Evolutionary conservation across 2,113 vertebrate genomes (phyloP), one percentile per base, ranked within the genome.

Genomic region (Circaetus cinerascens): DNA sequence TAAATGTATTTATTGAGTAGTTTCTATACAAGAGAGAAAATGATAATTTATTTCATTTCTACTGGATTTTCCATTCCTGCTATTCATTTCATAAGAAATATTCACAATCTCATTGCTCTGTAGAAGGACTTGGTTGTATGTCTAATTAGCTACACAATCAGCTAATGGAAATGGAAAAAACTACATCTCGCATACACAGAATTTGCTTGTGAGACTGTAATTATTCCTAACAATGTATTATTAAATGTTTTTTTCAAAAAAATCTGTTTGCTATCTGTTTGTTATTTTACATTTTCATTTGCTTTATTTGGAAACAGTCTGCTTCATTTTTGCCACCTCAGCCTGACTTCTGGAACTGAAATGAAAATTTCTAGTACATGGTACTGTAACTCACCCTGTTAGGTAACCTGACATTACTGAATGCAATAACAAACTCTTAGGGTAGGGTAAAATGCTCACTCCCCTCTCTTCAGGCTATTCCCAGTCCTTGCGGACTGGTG

Each of bases 221-320:
- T 68, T 68, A 14, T 67, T 89, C 30, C 21, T 72, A 75, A 51
- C 7, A 78, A 56, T 22, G 15, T 26, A 36, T 69, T 50, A 96
- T n/a, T 97, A 96, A 97, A 97, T 26, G 13, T 85, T 87, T 91
- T 78, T 78, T 36, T 45, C n/a, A 7, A 50, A 79, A 88, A 76
- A 25, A 2, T 1, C 9, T 16, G 7, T 46, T 60, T 17, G 21
- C 40, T 69, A 36, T 46, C 26, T 64, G 5, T 23, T 76, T 59
- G 16, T 11, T 83, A 10, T 45, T 92, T 88, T 22, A n/a, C 11
- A 19, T 75, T 64, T 93, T 85, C 3, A n/a, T 41, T 87, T 55
- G 18, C 22, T 87, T 74, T 62, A 40, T 78, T 69, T 51, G 43
- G 50, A 43, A 79, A 41, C 13, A 34, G 9, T 56, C 19, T 43